phyloP scores from a whole-genome alignment of 2,888 invertebrate genomes.

The Halocaridina rubra region DNA sequence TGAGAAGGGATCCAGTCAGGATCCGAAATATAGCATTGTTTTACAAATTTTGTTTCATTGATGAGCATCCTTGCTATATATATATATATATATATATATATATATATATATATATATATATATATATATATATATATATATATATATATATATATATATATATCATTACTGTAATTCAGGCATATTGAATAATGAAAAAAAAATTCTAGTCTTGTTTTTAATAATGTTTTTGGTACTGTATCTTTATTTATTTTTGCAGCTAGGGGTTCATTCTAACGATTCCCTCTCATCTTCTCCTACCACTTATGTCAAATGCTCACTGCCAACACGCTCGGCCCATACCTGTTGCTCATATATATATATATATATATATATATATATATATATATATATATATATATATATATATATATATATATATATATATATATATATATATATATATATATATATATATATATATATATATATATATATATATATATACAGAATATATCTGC shows the following conservation, averaged over 20 bases:
- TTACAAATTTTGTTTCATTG: no score
- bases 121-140: constrained; percentile 1
- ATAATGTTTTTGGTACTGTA: no score
- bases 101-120: neutral
- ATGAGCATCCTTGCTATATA: no score
- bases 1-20: no score
- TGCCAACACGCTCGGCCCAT: no score
- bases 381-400: neutral
- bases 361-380: neutral
- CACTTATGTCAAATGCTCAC: no score
- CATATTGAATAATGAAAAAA: neutral
- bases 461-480: no score
- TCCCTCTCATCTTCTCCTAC: no score
- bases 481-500: no score
- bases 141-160: no score
- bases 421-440: neutral
- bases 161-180: neutral
- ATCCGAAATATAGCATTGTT: no score
- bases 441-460: constrained; percentile 2
- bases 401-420: neutral
- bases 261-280: neutral
- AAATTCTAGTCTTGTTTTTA: no score
- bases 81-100: constrained; percentile 2
- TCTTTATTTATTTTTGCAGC: neutral
- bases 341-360: neutral